phyloP scores from a whole-genome alignment of 2,113 vertebrate genomes.

The Pavo muticus region DNA sequence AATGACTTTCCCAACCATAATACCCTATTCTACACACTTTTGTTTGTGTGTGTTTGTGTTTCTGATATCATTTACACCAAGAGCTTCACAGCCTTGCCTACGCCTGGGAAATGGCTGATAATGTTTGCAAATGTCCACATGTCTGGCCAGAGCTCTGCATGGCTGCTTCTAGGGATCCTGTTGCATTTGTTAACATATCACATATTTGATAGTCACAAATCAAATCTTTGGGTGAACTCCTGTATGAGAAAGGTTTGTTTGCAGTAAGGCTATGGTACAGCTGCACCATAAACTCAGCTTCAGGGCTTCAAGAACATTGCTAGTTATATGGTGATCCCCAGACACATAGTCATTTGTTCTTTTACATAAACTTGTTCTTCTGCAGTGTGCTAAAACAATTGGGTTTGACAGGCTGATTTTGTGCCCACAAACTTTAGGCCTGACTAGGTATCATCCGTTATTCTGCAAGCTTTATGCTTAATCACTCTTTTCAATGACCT shows the following conservation, averaged over 20 bases:
- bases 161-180: background rate
- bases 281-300: background rate
- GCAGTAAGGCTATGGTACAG: background rate
- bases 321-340: background rate
- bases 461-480: background rate
- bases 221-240: background rate
- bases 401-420: background rate
- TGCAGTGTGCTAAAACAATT: conserved; percentile 18
- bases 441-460: background rate
- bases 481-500: background rate
- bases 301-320: background rate
- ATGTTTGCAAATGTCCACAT: background rate
- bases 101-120: background rate
- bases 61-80: background rate
- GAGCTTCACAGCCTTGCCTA: background rate
- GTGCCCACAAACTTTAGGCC: background rate
- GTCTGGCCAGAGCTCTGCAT: background rate
- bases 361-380: conserved; percentile 4
- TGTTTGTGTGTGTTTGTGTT: background rate
- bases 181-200: background rate
- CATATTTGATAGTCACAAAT: background rate
- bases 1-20: background rate
- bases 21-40: background rate
- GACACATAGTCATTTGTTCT: background rate
- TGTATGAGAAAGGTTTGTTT: background rate